Base-by-base conservation (phyloP, 2,113 vertebrate genomes). In the Marmota monax region DNA sequence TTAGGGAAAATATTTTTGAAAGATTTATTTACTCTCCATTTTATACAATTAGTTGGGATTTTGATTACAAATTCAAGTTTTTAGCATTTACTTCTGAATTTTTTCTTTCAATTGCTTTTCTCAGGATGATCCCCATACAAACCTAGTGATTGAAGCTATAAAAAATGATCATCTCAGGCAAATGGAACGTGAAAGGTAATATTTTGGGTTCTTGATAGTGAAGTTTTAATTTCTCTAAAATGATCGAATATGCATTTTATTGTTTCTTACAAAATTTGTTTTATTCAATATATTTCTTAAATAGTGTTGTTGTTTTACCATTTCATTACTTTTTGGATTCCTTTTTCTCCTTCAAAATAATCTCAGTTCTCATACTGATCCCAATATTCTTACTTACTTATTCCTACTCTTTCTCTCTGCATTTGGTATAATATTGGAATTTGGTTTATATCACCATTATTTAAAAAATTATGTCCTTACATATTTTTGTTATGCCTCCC, bases 81-180 rank as follows among this genome's bases (percentile, higher is more conserved):
- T 69, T 87, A 7, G 29, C 82, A 25, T 93, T 90, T 92, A 93
- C 48, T 92, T 90, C 82, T 94, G 51, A 92, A 58, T 94, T 70
- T 13, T 61, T 93, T 90, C 65, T 34, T 32, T 74, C 7, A 37
- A 94, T 93, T 95, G 96, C 51, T 96, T 88, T 90, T 98, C 8
- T 82, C 92, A 99, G 99, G 99, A 99, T 97, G 99, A 99, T 98
- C 97, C 99, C 58, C 99, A 98, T 95, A 98, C 99, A 2, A 99
- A 99, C 80, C 98, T 99, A 98, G 97, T 99, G 69, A 99, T 99
- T 17, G 99, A 99, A 98, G 99, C 99, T 85, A 99, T 99, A 96
- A 99, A 99, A 98, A 99, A 99, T 63, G 99, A 99, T 98, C 98
- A 98, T 87, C 99, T 99, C 91, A 99, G 99, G 94, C 99, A 99